Evolutionary conservation across 2,113 vertebrate species (phyloP).

Genomic region (Onychostruthus taczanowskii): DNA sequence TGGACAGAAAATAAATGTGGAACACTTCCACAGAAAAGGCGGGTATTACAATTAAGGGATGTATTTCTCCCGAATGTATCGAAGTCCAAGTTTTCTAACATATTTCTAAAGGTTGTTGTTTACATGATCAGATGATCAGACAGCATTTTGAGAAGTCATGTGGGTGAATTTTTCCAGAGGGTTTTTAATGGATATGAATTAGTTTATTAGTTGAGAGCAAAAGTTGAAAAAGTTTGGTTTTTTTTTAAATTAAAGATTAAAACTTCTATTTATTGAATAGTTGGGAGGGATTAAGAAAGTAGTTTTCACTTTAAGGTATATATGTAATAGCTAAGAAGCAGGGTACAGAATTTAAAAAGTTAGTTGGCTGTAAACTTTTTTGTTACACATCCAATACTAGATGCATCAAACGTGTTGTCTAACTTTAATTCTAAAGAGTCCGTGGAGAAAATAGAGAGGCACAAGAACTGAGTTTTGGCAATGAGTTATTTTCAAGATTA

Average conservation of each 20-base stretch:
- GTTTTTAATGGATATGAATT: background rate
- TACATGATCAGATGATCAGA: background rate
- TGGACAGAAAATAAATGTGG: constrained; percentile 7
- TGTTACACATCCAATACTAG: background rate
- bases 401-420: background rate
- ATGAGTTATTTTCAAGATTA: background rate
- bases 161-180: background rate
- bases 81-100: background rate
- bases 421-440: background rate
- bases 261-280: background rate
- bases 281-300: background rate
- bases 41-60: background rate
- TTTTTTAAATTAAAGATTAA: background rate
- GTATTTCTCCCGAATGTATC: background rate
- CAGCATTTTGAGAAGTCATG: background rate
- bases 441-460: background rate
- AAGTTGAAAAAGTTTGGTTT: too few relatives aligned
- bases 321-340: background rate
- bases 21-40: background rate
- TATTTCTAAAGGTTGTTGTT: background rate
- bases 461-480: background rate
- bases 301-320: background rate
- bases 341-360: background rate
- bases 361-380: background rate
- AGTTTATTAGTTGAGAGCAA: background rate